Percentiles rank a stretch among this genome's conserved stretches.
Conservation (phyloP, 1,140 invertebrate species). For the Dendroctonus valens region DNA sequence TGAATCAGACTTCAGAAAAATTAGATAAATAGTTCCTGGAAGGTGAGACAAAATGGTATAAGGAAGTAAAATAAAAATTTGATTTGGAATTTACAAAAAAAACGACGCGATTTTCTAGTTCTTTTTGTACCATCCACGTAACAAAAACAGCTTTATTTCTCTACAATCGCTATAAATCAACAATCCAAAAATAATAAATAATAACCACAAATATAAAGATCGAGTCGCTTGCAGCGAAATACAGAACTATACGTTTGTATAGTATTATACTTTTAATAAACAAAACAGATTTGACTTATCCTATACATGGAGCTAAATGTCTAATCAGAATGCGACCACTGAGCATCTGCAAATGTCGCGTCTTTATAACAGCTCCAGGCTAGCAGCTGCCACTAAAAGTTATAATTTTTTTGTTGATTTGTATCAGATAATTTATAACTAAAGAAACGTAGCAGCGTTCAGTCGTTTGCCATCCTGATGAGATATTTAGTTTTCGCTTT, state of each 20-base stretch:
- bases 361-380: background rate
- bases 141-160: constrained; percentile 25
- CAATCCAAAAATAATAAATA: constrained; percentile 28
- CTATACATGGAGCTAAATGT: too few relatives aligned
- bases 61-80: too few relatives aligned
- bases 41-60: too few relatives aligned
- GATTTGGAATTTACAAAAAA: too few relatives aligned
- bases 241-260: constrained; percentile 13
- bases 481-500: too few relatives aligned
- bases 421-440: too few relatives aligned
- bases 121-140: constrained; percentile 19
- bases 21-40: too few relatives aligned
- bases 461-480: too few relatives aligned
- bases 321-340: too few relatives aligned
- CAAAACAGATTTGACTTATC: background rate
- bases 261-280: constrained; percentile 10
- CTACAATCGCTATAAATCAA: constrained; percentile 24
- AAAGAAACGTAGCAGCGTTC: too few relatives aligned
- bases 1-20: too few relatives aligned
- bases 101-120: background rate
- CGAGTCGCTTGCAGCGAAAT: constrained; percentile 5
- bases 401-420: too few relatives aligned
- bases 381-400: background rate
- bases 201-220: constrained; percentile 18
- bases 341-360: background rate